A percentile compares a stretch with the other conserved stretches of the same genome.
These are phyloP conservation scores for Pollachius pollachius DNA, from an alignment of 2,113 vertebrate genomes.

Conservation along the genomic window DNA sequence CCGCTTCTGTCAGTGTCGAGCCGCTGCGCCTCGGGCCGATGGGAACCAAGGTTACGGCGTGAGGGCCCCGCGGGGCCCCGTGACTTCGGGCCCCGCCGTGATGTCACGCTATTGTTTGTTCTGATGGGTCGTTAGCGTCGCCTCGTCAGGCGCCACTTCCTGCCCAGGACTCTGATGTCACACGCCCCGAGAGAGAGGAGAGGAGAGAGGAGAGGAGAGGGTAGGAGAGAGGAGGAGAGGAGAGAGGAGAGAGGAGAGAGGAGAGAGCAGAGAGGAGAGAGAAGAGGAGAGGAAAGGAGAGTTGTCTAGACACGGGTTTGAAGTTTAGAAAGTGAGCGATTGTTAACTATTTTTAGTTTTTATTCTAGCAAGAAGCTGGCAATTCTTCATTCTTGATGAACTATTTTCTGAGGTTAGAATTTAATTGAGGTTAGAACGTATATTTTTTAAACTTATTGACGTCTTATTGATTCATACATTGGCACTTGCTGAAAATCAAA, in stretches of 20 bases:
- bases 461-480: too few species aligned
- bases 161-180: constrained; percentile 54
- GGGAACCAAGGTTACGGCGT: constrained; percentile 70
- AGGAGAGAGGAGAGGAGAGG: too few species aligned
- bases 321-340: neutral
- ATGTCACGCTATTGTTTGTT: constrained; percentile 72
- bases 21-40: constrained; percentile 19
- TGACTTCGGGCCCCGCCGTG: constrained; percentile 35
- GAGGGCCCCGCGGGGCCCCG: constrained; percentile 40
- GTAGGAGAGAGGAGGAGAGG: too few species aligned
- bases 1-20: constrained; percentile 8
- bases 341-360: too few species aligned
- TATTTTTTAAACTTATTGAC: too few species aligned
- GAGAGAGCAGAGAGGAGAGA: neutral
- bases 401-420: too few species aligned
- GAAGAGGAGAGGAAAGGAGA: too few species aligned
- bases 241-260: neutral
- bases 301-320: neutral
- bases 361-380: too few species aligned
- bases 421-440: too few species aligned
- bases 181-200: constrained; percentile 9
- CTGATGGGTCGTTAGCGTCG: constrained; percentile 54
- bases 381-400: too few species aligned
- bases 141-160: constrained; percentile 49
- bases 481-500: too few species aligned